phyloP scores from a whole-genome alignment of 2,888 invertebrate genomes.

The Onchidella celtica region DNA sequence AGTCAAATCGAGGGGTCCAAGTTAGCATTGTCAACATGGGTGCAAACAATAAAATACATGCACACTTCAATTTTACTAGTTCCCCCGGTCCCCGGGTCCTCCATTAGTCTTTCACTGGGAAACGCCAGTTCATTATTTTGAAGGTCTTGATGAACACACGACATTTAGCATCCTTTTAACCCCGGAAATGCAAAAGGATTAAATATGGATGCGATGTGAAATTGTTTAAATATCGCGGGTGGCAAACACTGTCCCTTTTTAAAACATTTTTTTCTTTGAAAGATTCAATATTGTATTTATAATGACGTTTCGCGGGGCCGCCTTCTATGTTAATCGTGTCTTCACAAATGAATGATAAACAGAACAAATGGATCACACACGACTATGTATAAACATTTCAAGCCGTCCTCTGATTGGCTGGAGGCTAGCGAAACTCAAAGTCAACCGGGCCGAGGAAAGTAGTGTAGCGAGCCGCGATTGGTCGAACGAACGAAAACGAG shows the following conservation, averaged over 20 bases:
- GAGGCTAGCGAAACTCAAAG: not conserved
- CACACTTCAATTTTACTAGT: slow-evolving; percentile 14
- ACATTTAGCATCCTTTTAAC: not conserved
- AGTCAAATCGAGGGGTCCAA: slow-evolving; percentile 11
- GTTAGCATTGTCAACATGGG: not conserved
- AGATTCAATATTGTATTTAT: slow-evolving; percentile 30
- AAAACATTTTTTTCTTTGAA: not conserved
- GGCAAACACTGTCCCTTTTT: not conserved
- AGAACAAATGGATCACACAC: slow-evolving; percentile 32
- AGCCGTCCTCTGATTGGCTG: slow-evolving; percentile 23
- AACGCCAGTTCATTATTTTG: not conserved
- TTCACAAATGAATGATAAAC: slow-evolving; percentile 24
- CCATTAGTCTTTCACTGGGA: not conserved
- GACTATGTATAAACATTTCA: not conserved
- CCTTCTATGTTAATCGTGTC: slow-evolving; percentile 4
- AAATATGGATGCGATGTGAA: slow-evolving; percentile 23
- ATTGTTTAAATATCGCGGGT: slow-evolving; percentile 10
- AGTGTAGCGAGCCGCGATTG: not conserved
- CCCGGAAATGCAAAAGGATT: not conserved
- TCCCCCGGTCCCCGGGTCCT: not conserved
- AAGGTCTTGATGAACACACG: not conserved
- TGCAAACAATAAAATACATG: slow-evolving; percentile 23
- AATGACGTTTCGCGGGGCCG: slow-evolving; percentile 20
- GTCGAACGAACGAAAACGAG: not conserved
- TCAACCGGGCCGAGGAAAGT: not conserved